Conservation (phyloP, 2,888 invertebrate genomes). For the Vanessa cardui region DNA sequence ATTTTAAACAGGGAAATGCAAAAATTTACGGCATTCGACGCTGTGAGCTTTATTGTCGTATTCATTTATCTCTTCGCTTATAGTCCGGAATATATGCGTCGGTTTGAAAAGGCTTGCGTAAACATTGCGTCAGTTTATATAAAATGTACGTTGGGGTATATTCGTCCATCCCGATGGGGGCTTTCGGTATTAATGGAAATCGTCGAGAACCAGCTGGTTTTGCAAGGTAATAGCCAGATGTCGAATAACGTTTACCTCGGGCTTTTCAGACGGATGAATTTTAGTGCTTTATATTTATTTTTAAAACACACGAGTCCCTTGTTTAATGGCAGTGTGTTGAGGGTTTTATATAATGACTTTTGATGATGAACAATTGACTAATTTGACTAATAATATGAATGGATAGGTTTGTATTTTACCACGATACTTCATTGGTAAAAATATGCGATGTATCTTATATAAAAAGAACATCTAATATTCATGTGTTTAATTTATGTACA, state of each 20-base stretch:
- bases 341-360: no score
- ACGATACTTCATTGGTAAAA: no score
- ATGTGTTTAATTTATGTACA: no score
- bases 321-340: no score
- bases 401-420: no score
- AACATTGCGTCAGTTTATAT: conserved; percentile 39
- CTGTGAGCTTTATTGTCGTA: conserved; percentile 19
- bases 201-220: conserved; percentile 31
- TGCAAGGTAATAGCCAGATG: conserved; percentile 20
- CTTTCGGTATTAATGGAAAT: conserved; percentile 31
- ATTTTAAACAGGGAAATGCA: conserved; percentile 8
- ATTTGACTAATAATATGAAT: no score
- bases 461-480: no score
- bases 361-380: no score
- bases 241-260: conserved; percentile 6
- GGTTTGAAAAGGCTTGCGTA: conserved; percentile 31
- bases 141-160: conserved; percentile 29
- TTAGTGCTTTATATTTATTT: background rate
- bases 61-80: conserved; percentile 24
- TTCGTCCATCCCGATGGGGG: conserved; percentile 20
- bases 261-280: conserved; percentile 1
- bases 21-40: conserved; percentile 7
- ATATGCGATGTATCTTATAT: no score
- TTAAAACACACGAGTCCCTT: no score
- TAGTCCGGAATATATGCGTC: conserved; percentile 25